Base-by-base conservation (phyloP, 2,113 vertebrate genomes). In the Odontesthes bonariensis region DNA sequence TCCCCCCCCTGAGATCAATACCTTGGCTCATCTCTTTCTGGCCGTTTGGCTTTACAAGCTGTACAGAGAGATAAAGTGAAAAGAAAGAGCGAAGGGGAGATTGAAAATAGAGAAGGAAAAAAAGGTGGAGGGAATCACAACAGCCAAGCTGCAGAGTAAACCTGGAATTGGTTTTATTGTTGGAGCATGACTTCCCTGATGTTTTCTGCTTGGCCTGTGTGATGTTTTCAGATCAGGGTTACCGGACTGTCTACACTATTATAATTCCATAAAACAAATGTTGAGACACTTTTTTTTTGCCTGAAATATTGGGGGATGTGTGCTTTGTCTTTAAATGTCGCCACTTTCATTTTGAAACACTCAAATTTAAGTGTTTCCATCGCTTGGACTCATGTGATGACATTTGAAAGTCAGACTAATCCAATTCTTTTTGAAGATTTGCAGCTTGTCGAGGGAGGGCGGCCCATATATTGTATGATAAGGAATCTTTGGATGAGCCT, bases 1-100 rank as follows among this genome's bases (percentile, higher is more conserved):
- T 33, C 69, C 69, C 27, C 27, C 27, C 27, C 27, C 27, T 17
- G 69, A 88, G 84, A 93, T 94, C 93, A 93, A 94, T 93, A 92
- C 84, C 73, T 57, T 73, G 9, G 62, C 87, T 88, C 76, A 65
- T 90, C 89, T 91, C 85, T 84, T 79, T 87, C 78, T 67, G 77
- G 72, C 85, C 76, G 71, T 85, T 84, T 57, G 38, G 85, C 79
- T 90, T 86, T 88, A 90, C 84, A 89, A 87, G 85, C 90, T 81
- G 90, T 87, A 87, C 82, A 88, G 87, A 85, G 84, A 87, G 92
- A 93, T 93, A 90, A 92, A 90, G 74, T 67, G 80, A 69, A 68
- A 33, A 76, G 64, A 80, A 84, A 85, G 81, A 75, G 65, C 22
- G 67, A 75, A 69, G 53, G 59, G 20, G 3, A 71, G 84, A 84